Evolutionary conservation across 2,797 vertebrate species (phyloP), one percentile per base, ranked within the genome.

Genomic region (Diplodus sargus): DNA sequence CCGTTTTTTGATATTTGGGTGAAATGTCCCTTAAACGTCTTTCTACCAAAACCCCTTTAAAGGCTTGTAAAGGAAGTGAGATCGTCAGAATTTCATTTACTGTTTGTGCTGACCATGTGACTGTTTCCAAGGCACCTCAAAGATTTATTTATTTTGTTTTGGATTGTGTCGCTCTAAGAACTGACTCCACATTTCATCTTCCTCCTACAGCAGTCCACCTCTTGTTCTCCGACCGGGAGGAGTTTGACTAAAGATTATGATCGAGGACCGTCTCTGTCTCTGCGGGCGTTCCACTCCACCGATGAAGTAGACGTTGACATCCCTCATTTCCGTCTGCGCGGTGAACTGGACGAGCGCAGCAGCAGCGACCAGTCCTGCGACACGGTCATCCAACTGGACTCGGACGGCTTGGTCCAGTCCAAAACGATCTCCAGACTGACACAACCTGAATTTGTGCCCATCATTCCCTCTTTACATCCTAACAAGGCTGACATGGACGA

Each of bases 341-440:
- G 96, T 4, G 97, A 98, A 28, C 95, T 95, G 0, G 97, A 97
- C 88, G 97, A 99, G 87, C 96, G 91, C 3, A 98, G 97, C 84
- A 97, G 96, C 87, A 99, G 97, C 0, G 97, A 99, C 82, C 98
- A 98, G 91, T 99, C 98, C 1, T 99, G 97, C 10, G 98, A 99
- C 90, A 97, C 98, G 0, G 97, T 99, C 90, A 97, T 99, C 92
- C 97, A 98, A 0, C 95, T 99, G 22, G 97, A 98, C 78, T 96
- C 96, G 0, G 96, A 97, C 0, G 97, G 97, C 66, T 95, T 96
- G 4, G 95, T 96, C 62, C 95, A 96, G 54, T 95, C 96, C 0
- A 96, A 96, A 87, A 95, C 95, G 75, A 93, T 96, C 10, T 93
- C 96, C 83, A 95, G 96, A 0, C 95, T 96, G 82, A 94, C 95